Evolutionary conservation across 2,888 invertebrate genomes (phyloP), one percentile per base, ranked within the genome.

Genomic region (Lissocephala sabroskyi): DNA sequence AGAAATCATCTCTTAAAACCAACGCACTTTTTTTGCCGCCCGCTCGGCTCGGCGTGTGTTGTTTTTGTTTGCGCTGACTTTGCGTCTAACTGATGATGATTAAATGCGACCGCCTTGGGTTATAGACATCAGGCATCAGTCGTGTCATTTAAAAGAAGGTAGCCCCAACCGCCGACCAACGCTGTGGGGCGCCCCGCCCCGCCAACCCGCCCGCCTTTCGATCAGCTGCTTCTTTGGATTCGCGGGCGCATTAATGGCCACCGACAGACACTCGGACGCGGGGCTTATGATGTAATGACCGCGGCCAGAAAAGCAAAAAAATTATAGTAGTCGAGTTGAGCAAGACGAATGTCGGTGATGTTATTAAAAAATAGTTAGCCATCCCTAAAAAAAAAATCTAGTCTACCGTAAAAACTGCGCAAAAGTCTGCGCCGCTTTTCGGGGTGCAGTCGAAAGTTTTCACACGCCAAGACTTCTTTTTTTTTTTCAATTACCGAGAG

Each of bases 61-160:
- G 4, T 16, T 23, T 35, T 41, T 35, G 43, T 35, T 41, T 35
- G 43, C 61, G 45, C 54, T 55, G 44, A 46, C 62, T 52, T 62
- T 66, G 57, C 68, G 75, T 73, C 71, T 68, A 77, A 66, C 74
- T 77, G 77, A 80, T 74, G 73, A 73, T 80, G 80, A 80, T 80
- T 79, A 80, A 79, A 78, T 79, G 73, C 73, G 65, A 76, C 70
- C 65, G 80, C 80, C 80, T 78, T 65, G 67, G 79, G 79, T 74
- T 78, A 74, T 68, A 79, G 79, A 79, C 75, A 75, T 76, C n/a
- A n/a, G 76, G 74, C 76, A 75, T 75, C 74, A 75, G 76, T 74
- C 74, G 74, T 74, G 74, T 75, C 74, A 75, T 75, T 75, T 75
- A 74, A 74, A 74, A 73, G 70, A 74, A 74, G 74, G 70, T 74